Evolutionary conservation across 1,140 invertebrate genomes (phyloP), one percentile per base, ranked within the genome.

Genomic region (Drosophila fuyamai): DNA sequence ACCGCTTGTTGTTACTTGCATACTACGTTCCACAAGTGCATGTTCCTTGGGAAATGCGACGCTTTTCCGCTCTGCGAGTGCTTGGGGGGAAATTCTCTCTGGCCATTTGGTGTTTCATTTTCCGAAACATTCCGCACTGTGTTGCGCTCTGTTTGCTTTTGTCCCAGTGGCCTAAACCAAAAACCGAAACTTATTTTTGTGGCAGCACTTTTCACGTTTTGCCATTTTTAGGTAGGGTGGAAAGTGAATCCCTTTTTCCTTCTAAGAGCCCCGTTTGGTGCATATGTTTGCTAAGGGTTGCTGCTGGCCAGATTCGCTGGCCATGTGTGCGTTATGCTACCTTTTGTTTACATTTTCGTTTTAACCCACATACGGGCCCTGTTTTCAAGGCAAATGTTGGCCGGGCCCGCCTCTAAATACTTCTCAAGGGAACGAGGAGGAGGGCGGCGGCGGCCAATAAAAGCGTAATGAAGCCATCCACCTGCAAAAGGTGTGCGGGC

Each of bases 161-260:
- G 72, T 67, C 72, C 80, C 76, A 83, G 60, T 73, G 79, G 60
- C 79, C 63, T 59, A 75, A 82, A 82, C 63, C 68, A 47, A 60
- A 72, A 84, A 63, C 65, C 72, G 27, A 77, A 81, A 62, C 78
- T 76, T 76, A 76, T 56, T 78, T 88, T 83, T 88, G 84, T 83
- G 85, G 83, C 84, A 89, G 83, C 79, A 89, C 76, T 89, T 86
- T 88, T 88, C 76, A 86, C 83, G 83, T 88, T 83, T 82, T 83
- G 73, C 65, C 82, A 73, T 88, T 88, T 79, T 63, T 5, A 35
- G 51, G 57, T 48, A 62, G 43, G 18, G 14, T 12, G 51, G 9
- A 23, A 32, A 10, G 14, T 53, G 50, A 44, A 35, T 29, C 50
- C 50, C 32, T 60, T 60, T 36, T 62, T 47, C 14, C 61, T 27